Percentiles rank a stretch among this genome's conserved stretches.
phyloP scores from a whole-genome alignment of 92 coral and sea anemone genomes.

The Porites rus region DNA sequence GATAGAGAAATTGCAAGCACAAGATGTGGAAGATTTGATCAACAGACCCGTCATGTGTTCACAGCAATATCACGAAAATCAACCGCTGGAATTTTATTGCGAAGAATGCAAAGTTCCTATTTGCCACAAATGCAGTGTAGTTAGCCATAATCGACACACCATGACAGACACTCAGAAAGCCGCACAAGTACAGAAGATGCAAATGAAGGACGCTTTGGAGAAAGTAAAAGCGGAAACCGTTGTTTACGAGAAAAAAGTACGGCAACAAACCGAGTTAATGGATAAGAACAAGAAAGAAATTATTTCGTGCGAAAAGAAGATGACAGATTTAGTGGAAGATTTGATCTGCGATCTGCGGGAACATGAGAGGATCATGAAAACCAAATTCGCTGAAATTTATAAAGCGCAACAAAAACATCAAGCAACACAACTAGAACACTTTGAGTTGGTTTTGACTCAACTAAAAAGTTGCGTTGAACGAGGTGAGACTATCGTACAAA shows the following conservation, averaged over 20 bases:
- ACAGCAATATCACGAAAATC: no score
- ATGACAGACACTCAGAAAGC: not conserved
- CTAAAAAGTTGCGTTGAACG: conserved; percentile 10
- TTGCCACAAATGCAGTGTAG: no score
- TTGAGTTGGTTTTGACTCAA: conserved; percentile 1
- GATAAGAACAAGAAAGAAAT: not conserved
- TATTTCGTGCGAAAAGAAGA: not conserved
- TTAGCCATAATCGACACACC: no score
- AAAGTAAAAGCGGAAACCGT: not conserved
- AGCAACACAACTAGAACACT: not conserved
- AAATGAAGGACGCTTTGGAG: not conserved
- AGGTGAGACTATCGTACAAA: not conserved
- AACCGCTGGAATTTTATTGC: no score
- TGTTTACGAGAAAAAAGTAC: not conserved
- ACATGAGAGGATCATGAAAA: not conserved
- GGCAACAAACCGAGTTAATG: not conserved
- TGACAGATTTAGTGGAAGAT: not conserved
- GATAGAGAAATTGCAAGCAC: no score
- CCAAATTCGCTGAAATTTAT: conserved; percentile 6
- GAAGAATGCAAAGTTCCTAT: no score
- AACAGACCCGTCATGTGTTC: no score
- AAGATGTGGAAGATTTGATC: no score
- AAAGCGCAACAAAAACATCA: conserved; percentile 18
- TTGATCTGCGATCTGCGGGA: conserved; percentile 10
- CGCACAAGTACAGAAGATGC: not conserved